Evolutionary conservation across 2,888 invertebrate genomes (phyloP).

Genomic region (Branchipolynoe longqiensis): DNA sequence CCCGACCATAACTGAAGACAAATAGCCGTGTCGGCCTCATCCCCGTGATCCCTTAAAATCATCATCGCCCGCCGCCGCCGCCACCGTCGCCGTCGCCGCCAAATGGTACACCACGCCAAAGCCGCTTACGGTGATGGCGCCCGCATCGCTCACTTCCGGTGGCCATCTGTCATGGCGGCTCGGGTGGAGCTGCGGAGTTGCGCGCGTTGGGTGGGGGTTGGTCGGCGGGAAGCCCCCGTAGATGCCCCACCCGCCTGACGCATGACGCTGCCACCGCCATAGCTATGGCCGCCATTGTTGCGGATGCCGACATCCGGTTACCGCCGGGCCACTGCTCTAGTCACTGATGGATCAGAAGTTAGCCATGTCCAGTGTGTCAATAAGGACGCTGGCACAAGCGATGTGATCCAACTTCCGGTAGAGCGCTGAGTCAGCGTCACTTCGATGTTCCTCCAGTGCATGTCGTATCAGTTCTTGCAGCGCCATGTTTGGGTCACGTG

Average conservation of each 20-base stretch:
- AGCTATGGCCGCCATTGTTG: slow-evolving; percentile 37
- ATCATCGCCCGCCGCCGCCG: slow-evolving; percentile 33
- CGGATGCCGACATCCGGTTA: slow-evolving; percentile 12
- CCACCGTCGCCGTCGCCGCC: slow-evolving; percentile 27
- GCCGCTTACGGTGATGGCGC: slow-evolving; percentile 46
- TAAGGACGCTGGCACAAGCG: too few relatives aligned
- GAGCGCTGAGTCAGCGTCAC: too few relatives aligned
- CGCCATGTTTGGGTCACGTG: too few relatives aligned
- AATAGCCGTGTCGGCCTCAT: slow-evolving; percentile 50
- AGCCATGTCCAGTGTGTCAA: not conserved
- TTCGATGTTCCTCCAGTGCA: too few relatives aligned
- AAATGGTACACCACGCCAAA: slow-evolving; percentile 34
- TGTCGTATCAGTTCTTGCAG: too few relatives aligned
- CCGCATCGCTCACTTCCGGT: slow-evolving; percentile 48
- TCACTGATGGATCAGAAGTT: not conserved
- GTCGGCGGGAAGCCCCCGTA: not conserved
- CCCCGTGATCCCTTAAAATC: slow-evolving; percentile 53
- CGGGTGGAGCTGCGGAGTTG: too few relatives aligned
- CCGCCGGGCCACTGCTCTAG: too few relatives aligned
- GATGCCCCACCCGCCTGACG: too few relatives aligned
- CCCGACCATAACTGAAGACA: slow-evolving; percentile 41
- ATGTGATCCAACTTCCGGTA: too few relatives aligned
- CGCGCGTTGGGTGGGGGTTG: slow-evolving; percentile 1
- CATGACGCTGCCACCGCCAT: not conserved
- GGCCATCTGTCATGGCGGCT: slow-evolving; percentile 53